Evolutionary conservation across 2,888 invertebrate species (phyloP), one percentile per base, ranked within the genome.

Genomic region (Conops quadrifasciatus): DNA sequence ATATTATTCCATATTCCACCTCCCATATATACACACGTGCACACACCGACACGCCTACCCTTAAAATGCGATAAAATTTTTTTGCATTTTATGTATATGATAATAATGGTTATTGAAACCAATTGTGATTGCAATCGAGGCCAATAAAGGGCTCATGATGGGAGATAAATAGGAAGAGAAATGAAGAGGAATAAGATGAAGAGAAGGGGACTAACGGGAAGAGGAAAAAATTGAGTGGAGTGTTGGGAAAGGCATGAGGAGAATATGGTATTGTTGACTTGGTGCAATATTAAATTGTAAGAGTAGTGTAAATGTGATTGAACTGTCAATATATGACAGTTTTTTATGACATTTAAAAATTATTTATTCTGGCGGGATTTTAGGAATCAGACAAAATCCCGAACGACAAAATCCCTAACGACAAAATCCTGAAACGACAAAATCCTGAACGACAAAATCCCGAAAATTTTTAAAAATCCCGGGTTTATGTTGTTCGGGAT

Each of bases 31-130:
- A 49, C 49, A 13, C 49, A 19, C n/a, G n/a, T 19, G 49, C 49
- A 49, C 49, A 49, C 49, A 49, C 45, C n/a, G n/a, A n/a, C n/a
- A 36, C 9, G 36, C 36, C 49, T 5, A 16, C 11, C n/a, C 19
- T 43, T 24, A 36, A 24, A 15, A 21, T 67, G 43, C 19, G 24
- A 58, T 58, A 13, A 45, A 58, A 58, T 58, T 67, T 56, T 26
- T 67, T 67, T 58, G 45, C 49, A 51, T 51, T 65, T 51, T 51
- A 64, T 24, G n/a, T n/a, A n/a, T n/a, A n/a, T n/a, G n/a, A 47
- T 47, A 24, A 64, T 64, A 65, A 51, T 65, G 49, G n/a, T 28
- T 11, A 28, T 24, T 13, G 15, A 26, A 63, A 47, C 45, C 47
- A 45, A 47, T 63, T 49, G 26, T 24, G 63, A 63, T 45, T 63